Conservation (phyloP, 1,140 invertebrate species). For the Subanguina moxae region DNA sequence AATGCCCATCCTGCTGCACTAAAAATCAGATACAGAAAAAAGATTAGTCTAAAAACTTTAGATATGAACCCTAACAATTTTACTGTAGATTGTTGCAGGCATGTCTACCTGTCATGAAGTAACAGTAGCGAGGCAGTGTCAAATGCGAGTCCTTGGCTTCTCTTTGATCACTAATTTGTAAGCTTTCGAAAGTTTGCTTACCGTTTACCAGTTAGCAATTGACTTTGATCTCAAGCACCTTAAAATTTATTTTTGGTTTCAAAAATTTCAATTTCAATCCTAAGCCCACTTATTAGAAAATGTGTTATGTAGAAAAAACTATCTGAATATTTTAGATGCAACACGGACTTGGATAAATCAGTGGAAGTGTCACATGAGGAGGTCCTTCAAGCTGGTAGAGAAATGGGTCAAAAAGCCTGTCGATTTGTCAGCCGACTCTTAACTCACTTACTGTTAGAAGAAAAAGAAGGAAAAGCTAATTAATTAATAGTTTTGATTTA, state of each 20-base stretch:
- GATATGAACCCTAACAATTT: too few relatives aligned
- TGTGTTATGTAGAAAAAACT: too few relatives aligned
- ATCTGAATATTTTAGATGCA: conserved; percentile 38
- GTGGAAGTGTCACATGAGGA: conserved; percentile 55
- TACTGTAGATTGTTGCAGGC: conserved; percentile 30
- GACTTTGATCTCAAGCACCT: too few relatives aligned
- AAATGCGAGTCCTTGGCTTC: conserved; percentile 58
- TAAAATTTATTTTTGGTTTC: too few relatives aligned
- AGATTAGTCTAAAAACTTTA: too few relatives aligned
- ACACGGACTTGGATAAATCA: conserved; percentile 47
- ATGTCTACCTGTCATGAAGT: conserved; percentile 64
- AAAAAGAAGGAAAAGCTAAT: background rate
- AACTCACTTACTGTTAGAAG: background rate
- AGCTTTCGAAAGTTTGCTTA: conserved; percentile 62
- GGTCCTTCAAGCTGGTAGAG: conserved; percentile 45
- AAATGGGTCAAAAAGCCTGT: conserved; percentile 44
- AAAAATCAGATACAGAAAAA: too few relatives aligned
- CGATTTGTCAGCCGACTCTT: conserved; percentile 41
- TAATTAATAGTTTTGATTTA: too few relatives aligned
- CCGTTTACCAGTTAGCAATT: conserved; percentile 63
- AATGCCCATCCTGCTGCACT: too few relatives aligned
- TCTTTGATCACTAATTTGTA: background rate
- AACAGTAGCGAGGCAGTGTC: conserved; percentile 63
- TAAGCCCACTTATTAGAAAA: too few relatives aligned
- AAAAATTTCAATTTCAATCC: too few relatives aligned